Conservation (phyloP, 37 sponge, comb jelly and placozoan species). For the Aphrocallistes beatrix region DNA sequence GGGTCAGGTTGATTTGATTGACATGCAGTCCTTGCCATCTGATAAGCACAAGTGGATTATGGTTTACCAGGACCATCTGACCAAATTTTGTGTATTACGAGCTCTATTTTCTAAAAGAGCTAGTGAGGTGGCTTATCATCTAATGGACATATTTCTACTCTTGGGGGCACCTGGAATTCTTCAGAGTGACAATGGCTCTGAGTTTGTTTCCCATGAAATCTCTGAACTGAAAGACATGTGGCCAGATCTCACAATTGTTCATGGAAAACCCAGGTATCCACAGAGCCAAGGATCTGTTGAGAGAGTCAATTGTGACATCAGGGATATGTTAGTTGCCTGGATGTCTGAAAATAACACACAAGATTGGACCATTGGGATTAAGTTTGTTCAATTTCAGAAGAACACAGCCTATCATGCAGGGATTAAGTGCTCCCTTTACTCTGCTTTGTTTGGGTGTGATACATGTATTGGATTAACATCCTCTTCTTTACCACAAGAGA, state of each 20-base stretch:
- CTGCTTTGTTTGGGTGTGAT: slow-evolving; percentile 18
- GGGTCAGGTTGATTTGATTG: neutral
- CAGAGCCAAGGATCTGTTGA: too few relatives aligned
- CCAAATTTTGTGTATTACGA: neutral
- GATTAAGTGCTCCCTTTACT: neutral
- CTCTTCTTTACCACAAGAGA: slow-evolving; percentile 11
- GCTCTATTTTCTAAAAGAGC: slow-evolving; percentile 17
- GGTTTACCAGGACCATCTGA: slow-evolving; percentile 12
- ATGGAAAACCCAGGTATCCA: neutral
- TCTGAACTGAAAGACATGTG: slow-evolving; percentile 16
- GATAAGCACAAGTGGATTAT: slow-evolving; percentile 15
- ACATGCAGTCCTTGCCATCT: slow-evolving; percentile 17
- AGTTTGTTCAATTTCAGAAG: slow-evolving; percentile 18
- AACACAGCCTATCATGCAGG: slow-evolving; percentile 4
- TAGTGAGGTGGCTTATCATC: slow-evolving; percentile 8
- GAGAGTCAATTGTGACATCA: slow-evolving; percentile 16
- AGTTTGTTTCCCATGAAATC: neutral
- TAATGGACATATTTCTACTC: slow-evolving; percentile 19
- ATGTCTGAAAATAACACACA: slow-evolving; percentile 12
- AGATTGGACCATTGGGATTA: slow-evolving; percentile 12
- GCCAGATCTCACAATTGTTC: slow-evolving; percentile 13
- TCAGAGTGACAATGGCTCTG: slow-evolving; percentile 17
- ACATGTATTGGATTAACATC: neutral
- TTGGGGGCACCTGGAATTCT: neutral
- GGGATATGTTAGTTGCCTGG: slow-evolving; percentile 19